Evolutionary conservation across 2,888 invertebrate species (phyloP).

Genomic region (Aromia moschata): DNA sequence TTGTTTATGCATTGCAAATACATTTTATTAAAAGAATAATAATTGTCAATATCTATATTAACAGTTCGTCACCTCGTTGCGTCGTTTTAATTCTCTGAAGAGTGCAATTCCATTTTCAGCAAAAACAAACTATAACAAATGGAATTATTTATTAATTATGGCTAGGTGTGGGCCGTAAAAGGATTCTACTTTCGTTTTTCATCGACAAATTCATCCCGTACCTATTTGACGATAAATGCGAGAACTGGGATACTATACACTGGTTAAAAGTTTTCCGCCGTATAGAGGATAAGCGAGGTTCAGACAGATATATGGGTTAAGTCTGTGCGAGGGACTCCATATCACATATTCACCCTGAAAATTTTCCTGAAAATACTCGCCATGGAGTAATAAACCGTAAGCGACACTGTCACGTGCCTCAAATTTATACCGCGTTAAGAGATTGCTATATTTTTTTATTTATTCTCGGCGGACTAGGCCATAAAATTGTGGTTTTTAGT

Average conservation of each 20-base stretch:
- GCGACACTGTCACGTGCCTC: conserved; percentile 48
- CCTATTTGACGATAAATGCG: conserved; percentile 49
- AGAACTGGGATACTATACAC: conserved; percentile 49
- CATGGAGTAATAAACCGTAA: conserved; percentile 49
- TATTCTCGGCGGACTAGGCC: conserved; percentile 1
- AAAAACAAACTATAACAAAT: too few relatives aligned
- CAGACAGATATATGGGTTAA: conserved; percentile 54
- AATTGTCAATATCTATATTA: too few relatives aligned
- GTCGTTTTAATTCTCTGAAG: too few relatives aligned
- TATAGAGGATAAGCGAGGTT: conserved; percentile 47
- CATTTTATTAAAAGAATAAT: too few relatives aligned
- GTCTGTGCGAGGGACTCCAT: conserved; percentile 48
- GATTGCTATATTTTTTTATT: conserved; percentile 40
- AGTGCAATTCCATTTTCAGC: too few relatives aligned
- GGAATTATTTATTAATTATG: too few relatives aligned
- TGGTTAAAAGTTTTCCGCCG: conserved; percentile 50
- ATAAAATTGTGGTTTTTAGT: too few relatives aligned
- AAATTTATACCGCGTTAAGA: conserved; percentile 48
- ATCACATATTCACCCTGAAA: conserved; percentile 49
- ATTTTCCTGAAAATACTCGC: conserved; percentile 46
- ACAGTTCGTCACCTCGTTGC: too few relatives aligned
- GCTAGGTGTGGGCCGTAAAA: too few relatives aligned
- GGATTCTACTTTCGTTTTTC: too few relatives aligned
- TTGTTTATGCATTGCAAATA: too few relatives aligned
- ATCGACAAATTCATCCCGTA: conserved; percentile 47